Percentiles rank a stretch among this genome's conserved stretches.
Conservation (phyloP, 2,888 invertebrate species). For the Ganaspis brasiliensis region DNA sequence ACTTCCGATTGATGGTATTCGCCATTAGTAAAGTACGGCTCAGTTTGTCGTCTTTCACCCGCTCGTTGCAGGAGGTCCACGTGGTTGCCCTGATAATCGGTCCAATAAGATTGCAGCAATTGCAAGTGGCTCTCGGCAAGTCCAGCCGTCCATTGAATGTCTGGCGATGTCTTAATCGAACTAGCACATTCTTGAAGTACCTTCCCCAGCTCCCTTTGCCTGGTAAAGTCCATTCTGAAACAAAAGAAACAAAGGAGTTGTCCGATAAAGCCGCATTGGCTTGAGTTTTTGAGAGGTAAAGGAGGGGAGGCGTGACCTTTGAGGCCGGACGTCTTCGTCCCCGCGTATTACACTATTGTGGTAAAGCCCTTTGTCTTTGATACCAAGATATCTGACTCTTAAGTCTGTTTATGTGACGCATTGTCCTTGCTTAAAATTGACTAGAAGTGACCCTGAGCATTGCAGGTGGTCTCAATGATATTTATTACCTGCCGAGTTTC, state of each 20-base stretch:
- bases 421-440: no score
- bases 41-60: background rate
- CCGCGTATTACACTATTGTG: no score
- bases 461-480: no score
- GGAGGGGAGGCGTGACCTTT: no score
- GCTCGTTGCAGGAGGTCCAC: background rate
- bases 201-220: background rate
- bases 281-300: no score
- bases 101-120: background rate
- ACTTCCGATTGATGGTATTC: background rate
- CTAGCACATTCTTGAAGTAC: background rate
- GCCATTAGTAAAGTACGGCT: background rate
- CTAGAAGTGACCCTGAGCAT: no score
- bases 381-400: no score
- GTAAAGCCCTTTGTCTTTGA: no score
- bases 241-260: background rate
- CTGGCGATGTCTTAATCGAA: background rate
- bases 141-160: background rate
- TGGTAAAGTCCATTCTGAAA: background rate
- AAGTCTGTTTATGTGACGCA: no score
- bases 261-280: background rate
- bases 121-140: constrained; percentile 2
- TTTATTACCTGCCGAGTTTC: no score
- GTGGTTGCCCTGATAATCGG: constrained; percentile 13
- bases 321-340: no score